Conservation (phyloP, 2,888 invertebrate genomes). For the Drosophila cognata region DNA sequence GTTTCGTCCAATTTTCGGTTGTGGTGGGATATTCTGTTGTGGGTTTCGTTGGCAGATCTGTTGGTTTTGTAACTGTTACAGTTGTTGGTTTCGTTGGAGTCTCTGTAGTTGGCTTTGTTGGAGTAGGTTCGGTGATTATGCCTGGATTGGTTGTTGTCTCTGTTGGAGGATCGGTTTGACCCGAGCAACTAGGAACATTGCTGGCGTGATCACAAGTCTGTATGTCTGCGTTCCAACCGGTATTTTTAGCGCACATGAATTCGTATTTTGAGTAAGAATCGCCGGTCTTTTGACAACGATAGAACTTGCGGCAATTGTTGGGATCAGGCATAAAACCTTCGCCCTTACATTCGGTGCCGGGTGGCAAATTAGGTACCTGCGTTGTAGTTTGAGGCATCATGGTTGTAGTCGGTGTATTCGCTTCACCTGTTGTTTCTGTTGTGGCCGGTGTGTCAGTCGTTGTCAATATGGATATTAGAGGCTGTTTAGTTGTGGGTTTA, state of each 20-base stretch:
- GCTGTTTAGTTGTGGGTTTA: conserved; percentile 8
- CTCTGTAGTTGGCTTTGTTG: conserved; percentile 46
- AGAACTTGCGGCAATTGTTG: conserved; percentile 87
- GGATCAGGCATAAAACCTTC: conserved; percentile 89
- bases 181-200: conserved; percentile 79
- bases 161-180: conserved; percentile 59
- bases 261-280: conserved; percentile 84
- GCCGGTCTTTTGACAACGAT: conserved; percentile 87
- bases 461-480: conserved; percentile 27
- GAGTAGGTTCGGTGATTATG: conserved; percentile 17
- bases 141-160: conserved; percentile 42
- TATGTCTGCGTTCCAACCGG: conserved; percentile 89
- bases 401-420: conserved; percentile 54
- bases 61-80: conserved; percentile 16
- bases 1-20: conserved; percentile 25
- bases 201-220: conserved; percentile 87
- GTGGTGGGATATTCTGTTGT: not conserved
- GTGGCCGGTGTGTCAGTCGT: conserved; percentile 38
- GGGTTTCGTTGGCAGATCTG: conserved; percentile 29
- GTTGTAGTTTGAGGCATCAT: conserved; percentile 62
- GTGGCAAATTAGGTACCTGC: conserved; percentile 75
- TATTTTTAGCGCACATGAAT: conserved; percentile 88
- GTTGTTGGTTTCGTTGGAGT: conserved; percentile 36
- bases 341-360: conserved; percentile 85
- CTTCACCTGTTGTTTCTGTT: conserved; percentile 27